Conservation (phyloP, 1,140 invertebrate species). For the Dermatophagoides farinae region DNA sequence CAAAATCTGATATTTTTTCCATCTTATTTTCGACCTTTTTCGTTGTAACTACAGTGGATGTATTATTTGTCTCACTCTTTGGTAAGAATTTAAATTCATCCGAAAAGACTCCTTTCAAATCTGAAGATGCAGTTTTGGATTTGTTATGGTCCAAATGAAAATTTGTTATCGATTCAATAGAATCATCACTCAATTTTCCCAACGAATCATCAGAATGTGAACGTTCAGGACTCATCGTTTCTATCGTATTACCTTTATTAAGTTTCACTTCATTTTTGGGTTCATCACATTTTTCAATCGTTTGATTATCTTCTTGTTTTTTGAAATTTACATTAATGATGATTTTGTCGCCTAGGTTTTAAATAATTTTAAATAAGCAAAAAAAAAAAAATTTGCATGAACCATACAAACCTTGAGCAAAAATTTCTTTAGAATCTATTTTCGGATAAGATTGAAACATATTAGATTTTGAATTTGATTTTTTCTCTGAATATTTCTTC, state of each 20-base stretch:
- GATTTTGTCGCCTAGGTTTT: slow-evolving; percentile 52
- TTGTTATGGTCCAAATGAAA: neutral
- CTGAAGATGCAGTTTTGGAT: neutral
- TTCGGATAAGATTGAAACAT: slow-evolving; percentile 32
- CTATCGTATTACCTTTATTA: neutral
- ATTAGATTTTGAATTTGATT: neutral
- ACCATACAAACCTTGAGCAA: slow-evolving; percentile 45
- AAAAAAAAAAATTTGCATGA: neutral
- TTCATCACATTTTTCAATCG: neutral
- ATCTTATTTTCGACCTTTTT: neutral
- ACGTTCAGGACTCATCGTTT: too few relatives aligned
- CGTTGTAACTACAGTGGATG: neutral
- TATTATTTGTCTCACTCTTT: neutral
- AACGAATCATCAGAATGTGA: too few relatives aligned
- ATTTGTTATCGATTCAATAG: neutral
- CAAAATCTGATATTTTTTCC: too few relatives aligned
- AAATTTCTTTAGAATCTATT: slow-evolving; percentile 49
- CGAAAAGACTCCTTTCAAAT: neutral
- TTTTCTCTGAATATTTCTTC: neutral
- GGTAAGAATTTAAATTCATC: slow-evolving; percentile 8
- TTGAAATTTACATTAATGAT: slow-evolving; percentile 71
- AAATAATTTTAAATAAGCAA: neutral
- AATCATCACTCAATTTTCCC: neutral
- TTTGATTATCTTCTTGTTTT: slow-evolving; percentile 15
- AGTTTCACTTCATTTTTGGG: neutral